phyloP scores from a whole-genome alignment of 2,888 invertebrate genomes.

The Eupithecia insigniata region DNA sequence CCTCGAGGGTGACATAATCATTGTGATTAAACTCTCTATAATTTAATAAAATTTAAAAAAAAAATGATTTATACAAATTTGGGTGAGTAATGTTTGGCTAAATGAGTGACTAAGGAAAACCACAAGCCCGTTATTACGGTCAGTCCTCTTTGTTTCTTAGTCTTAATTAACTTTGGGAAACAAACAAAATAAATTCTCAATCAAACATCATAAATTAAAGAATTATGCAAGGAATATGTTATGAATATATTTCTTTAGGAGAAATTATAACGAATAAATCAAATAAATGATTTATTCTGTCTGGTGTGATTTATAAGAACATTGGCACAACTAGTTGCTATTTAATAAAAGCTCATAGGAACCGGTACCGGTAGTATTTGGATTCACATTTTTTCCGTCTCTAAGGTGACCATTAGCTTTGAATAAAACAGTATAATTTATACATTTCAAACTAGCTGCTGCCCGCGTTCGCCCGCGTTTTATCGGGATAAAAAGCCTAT shows the following conservation, averaged over 20 bases:
- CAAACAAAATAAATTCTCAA: not conserved
- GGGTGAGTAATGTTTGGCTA: constrained; percentile 25
- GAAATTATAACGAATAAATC: not conserved
- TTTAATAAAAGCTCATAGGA: constrained; percentile 39
- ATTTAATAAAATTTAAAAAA: no score
- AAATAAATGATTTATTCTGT: constrained; percentile 40
- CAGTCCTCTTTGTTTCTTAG: not conserved
- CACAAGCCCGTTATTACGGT: not conserved
- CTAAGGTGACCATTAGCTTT: constrained; percentile 49
- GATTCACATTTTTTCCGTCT: constrained; percentile 37
- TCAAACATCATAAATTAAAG: constrained; percentile 7
- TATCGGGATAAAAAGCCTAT: no score
- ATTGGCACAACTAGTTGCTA: constrained; percentile 36
- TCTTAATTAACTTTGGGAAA: not conserved
- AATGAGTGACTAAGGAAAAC: constrained; percentile 11
- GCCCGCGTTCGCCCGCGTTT: no score
- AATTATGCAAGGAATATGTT: constrained; percentile 12
- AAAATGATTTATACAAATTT: constrained; percentile 9
- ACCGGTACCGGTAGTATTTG: constrained; percentile 48
- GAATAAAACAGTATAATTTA: not conserved
- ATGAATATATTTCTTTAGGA: constrained; percentile 23
- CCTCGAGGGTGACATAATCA: no score
- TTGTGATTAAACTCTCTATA: no score
- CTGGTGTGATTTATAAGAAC: constrained; percentile 41
- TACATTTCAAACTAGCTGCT: no score